Conservation (phyloP, 2,797 vertebrate species). For the Sebastes alutus region DNA sequence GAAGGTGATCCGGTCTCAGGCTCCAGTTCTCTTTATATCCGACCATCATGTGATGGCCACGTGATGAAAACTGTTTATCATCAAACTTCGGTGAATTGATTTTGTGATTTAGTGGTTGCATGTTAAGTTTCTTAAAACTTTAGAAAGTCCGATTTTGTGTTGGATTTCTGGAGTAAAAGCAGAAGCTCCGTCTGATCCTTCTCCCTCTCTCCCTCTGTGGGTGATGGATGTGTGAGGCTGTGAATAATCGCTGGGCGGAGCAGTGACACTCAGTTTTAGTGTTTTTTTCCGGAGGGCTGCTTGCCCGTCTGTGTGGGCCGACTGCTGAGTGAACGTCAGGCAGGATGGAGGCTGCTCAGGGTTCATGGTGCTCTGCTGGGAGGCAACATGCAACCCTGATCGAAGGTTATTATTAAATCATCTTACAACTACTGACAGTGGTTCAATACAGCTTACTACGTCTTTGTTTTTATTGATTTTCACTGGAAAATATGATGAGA, state of each 20-base stretch:
- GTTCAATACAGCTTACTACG: background rate
- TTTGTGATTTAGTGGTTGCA: no score
- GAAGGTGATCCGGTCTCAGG: no score
- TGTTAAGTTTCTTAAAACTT: background rate
- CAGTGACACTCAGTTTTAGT: background rate
- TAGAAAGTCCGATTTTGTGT: background rate
- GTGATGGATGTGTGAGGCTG: slow-evolving; percentile 31
- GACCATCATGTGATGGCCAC: background rate
- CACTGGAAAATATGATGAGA: background rate
- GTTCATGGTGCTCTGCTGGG: background rate
- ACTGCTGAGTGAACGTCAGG: background rate
- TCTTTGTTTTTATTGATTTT: background rate
- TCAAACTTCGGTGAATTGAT: background rate
- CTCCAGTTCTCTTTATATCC: no score
- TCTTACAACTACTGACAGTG: background rate
- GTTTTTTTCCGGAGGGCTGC: slow-evolving; percentile 6
- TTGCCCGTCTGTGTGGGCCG: slow-evolving; percentile 1
- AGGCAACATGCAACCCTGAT: background rate
- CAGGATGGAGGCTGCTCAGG: background rate
- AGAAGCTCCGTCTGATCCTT: background rate
- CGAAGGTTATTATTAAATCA: background rate
- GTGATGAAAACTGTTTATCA: no score
- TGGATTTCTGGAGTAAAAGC: background rate
- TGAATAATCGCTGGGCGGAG: slow-evolving; percentile 22
- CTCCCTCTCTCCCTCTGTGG: background rate